Evolutionary conservation across 2,888 invertebrate species (phyloP), one percentile per base, ranked within the genome.

Genomic region (Macrophya alboannulata): DNA sequence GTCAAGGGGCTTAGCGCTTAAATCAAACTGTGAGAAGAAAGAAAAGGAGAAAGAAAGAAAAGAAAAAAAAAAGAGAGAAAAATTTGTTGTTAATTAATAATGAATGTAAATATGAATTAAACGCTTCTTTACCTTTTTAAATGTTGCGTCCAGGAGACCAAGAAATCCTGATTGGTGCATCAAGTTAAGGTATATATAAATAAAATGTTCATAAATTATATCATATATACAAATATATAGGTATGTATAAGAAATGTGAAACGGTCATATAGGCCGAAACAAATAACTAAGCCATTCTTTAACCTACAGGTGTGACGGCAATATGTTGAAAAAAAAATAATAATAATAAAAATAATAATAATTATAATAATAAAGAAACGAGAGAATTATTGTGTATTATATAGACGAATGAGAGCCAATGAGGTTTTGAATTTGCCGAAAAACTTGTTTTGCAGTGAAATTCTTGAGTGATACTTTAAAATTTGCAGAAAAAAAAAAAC

Each of bases 81-180:
- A 37, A 81, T 17, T 62, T 59, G 12, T 81, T 62, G 81, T 81
- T 81, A 81, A 81, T 40, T 40, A 62, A 62, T 81, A 81, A 81
- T 81, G 37, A 62, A 81, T 81, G 81, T 81, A 81, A 62, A 81
- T 59, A 81, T 62, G 37, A 65, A 71, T 83, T 71, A 12, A 83
- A 71, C 68, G 83, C 83, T 83, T 83, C 83, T 71, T 68, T 68
- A 83, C 25, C 48, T 31, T 68, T 68, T 68, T 68, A 51, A 83
- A 83, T 83, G 83, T 83, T 83, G 68, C 68, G 83, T 83, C 83
- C 83, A 83, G 9, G 62, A 62, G 48, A 81, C 65, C 31, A 68
- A 45, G 48, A 55, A n/a, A 83, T 83, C 83, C 83, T 83, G 83
- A 83, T 83, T 71, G 83, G 83, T 83, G 83, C 83, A 83, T 83